A percentile compares a stretch with the other conserved stretches of the same genome.
Evolutionary conservation across 2,113 vertebrate species (phyloP).

Genomic region (Cyanistes caeruleus): DNA sequence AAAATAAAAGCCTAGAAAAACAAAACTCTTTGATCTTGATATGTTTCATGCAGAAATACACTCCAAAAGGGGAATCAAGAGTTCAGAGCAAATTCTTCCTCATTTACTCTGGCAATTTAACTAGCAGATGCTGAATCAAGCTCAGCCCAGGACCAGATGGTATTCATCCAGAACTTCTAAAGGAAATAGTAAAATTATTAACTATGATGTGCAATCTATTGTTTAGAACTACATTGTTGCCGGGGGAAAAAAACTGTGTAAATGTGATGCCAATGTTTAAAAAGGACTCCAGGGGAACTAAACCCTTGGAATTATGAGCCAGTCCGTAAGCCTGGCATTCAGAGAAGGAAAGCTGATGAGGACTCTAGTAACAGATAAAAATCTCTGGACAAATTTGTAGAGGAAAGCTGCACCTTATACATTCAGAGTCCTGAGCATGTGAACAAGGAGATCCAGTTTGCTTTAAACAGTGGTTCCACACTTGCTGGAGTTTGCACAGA

Average conservation of each 20-base stretch:
- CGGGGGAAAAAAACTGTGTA: background rate
- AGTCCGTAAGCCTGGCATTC: background rate
- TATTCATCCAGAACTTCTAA: slow-evolving; percentile 49
- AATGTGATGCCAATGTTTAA: background rate
- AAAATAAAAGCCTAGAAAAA: background rate
- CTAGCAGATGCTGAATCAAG: slow-evolving; percentile 25
- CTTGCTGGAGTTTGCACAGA: background rate
- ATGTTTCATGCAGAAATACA: background rate
- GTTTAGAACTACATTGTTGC: background rate
- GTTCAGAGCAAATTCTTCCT: slow-evolving; percentile 38
- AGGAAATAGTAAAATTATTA: slow-evolving; percentile 59
- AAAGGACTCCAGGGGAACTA: background rate
- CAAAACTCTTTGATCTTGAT: background rate
- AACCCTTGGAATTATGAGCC: background rate
- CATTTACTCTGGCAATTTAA: slow-evolving; percentile 31
- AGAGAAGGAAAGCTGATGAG: background rate
- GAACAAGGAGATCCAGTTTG: background rate
- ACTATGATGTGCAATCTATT: background rate
- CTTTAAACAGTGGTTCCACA: background rate
- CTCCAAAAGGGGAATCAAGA: slow-evolving; percentile 24
- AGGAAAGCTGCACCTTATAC: background rate
- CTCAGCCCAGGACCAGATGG: slow-evolving; percentile 25
- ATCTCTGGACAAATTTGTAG: background rate
- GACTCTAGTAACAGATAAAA: background rate
- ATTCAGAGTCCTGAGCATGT: background rate